phyloP scores from a whole-genome alignment of 1,140 invertebrate genomes.

The Chironomus striatipennis region DNA sequence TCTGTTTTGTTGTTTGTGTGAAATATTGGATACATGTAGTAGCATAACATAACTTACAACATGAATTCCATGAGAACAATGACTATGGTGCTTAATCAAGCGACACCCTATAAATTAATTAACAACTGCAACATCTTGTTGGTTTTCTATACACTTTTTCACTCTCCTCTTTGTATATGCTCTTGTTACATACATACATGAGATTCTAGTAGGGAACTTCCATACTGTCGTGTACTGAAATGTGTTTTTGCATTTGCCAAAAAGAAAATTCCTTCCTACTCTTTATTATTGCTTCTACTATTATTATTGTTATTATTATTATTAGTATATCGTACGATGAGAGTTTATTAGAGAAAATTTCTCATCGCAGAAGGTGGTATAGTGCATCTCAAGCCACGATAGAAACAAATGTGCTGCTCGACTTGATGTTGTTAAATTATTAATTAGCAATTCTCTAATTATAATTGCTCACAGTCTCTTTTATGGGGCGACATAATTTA shows the following conservation, averaged over 20 bases:
- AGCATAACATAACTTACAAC: slow-evolving; percentile 19
- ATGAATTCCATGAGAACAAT: slow-evolving; percentile 13
- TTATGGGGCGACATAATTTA: neutral
- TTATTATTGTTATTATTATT: too few species aligned
- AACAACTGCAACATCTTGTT: slow-evolving; percentile 23
- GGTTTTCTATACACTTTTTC: slow-evolving; percentile 21
- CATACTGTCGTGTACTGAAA: too few species aligned
- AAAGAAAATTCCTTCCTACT: neutral
- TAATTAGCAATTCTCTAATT: slow-evolving; percentile 15
- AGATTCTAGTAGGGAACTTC: too few species aligned
- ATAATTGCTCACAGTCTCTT: neutral
- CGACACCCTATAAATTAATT: slow-evolving; percentile 24
- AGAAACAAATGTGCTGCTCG: neutral
- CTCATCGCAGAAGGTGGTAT: neutral
- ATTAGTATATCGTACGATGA: too few species aligned
- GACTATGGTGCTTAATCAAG: slow-evolving; percentile 21
- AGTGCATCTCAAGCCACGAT: too few species aligned
- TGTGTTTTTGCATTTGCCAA: neutral
- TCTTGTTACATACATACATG: too few species aligned
- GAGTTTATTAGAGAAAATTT: too few species aligned
- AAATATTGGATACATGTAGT: slow-evolving; percentile 16
- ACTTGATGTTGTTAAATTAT: slow-evolving; percentile 11
- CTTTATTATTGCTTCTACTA: neutral
- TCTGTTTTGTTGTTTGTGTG: neutral
- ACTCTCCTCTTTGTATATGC: neutral